A percentile compares a stretch with the other conserved stretches of the same genome.
Conservation (phyloP, 2,113 vertebrate genomes). For the Climacteris rufus region DNA sequence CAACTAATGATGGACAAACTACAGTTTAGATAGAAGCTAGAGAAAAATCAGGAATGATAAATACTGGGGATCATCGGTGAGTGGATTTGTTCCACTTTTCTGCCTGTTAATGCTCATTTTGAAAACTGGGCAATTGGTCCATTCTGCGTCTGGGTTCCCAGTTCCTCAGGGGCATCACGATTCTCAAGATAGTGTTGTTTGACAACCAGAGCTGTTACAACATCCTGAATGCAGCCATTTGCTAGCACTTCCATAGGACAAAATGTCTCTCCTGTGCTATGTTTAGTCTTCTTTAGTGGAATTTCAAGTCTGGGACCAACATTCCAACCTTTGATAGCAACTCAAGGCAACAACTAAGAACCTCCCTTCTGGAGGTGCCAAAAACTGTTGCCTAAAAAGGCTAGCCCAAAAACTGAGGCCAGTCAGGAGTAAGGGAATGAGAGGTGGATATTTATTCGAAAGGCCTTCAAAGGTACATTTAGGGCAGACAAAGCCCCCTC, state of each 20-base stretch:
- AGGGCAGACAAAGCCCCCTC: no score
- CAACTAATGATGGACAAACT: not conserved
- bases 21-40: not conserved
- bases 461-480: no score
- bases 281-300: not conserved
- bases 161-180: not conserved
- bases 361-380: no score
- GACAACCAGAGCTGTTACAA: not conserved
- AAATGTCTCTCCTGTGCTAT: not conserved
- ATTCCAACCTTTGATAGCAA: not conserved
- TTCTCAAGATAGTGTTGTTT: not conserved
- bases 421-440: no score
- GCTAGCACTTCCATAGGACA: not conserved
- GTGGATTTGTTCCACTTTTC: not conserved
- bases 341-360: not conserved
- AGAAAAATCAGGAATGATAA: not conserved
- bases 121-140: not conserved
- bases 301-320: not conserved
- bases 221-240: not conserved
- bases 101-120: not conserved
- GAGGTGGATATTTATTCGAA: no score
- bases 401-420: no score
- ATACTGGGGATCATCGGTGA: not conserved
- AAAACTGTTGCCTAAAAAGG: no score
- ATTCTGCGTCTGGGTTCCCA: not conserved